phyloP scores from a whole-genome alignment of 2,888 invertebrate genomes.

The Osedax frankpressi region DNA sequence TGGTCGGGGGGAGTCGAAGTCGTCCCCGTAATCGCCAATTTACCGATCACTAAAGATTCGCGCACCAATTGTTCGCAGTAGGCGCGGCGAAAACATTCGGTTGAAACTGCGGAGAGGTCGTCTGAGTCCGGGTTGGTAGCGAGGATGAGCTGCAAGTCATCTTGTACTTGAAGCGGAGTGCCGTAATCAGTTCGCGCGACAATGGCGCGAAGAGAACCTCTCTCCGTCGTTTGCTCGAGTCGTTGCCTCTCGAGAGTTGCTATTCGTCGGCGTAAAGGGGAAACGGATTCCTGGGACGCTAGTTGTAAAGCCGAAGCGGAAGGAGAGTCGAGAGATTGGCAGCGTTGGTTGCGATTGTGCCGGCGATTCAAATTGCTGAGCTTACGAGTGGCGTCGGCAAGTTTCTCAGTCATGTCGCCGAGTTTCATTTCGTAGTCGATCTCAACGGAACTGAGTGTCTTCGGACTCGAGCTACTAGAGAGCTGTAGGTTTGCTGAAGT shows the following conservation, averaged over 20 bases:
- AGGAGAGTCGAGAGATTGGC: no score
- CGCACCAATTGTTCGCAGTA: neutral
- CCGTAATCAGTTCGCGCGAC: no score
- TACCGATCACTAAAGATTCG: neutral
- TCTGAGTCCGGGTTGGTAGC: no score
- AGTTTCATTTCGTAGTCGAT: conserved; percentile 55
- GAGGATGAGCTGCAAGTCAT: no score
- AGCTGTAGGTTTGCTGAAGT: conserved; percentile 28
- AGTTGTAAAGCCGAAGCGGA: no score
- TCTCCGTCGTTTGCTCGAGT: no score
- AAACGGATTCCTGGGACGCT: no score
- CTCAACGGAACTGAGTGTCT: conserved; percentile 52
- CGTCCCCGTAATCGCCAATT: neutral
- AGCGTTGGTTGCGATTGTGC: neutral
- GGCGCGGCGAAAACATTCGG: neutral
- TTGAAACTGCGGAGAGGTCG: no score
- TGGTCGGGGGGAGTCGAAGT: neutral
- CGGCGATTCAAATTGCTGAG: conserved; percentile 12
- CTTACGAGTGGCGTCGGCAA: conserved; percentile 65
- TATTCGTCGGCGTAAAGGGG: no score
- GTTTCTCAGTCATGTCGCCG: conserved; percentile 66
- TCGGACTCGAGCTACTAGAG: conserved; percentile 30
- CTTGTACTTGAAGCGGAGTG: no score
- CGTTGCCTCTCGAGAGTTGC: no score
- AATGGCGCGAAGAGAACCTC: no score